phyloP scores from a whole-genome alignment of 2,113 vertebrate species.

The Chitala chitala region DNA sequence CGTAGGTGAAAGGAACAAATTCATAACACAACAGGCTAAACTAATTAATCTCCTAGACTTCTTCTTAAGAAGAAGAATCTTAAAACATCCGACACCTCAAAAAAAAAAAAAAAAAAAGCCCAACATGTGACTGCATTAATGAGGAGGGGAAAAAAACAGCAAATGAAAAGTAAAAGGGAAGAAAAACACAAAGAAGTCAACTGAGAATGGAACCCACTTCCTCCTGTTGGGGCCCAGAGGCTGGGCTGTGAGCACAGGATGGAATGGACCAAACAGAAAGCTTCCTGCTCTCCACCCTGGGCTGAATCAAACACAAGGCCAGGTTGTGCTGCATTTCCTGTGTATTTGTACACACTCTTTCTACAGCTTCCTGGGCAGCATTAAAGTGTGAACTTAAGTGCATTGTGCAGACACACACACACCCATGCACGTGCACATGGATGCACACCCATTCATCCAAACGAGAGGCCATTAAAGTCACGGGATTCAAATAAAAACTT shows the following conservation, averaged over 20 bases:
- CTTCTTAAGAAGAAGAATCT: background rate
- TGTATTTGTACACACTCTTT: background rate
- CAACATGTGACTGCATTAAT: background rate
- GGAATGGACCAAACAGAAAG: background rate
- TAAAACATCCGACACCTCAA: no score
- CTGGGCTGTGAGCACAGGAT: background rate
- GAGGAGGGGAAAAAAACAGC: background rate
- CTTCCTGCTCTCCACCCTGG: background rate
- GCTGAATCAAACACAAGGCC: background rate
- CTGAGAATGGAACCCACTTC: constrained; percentile 7
- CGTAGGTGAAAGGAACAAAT: background rate
- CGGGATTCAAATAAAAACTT: no score
- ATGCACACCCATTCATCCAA: no score
- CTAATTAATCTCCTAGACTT: background rate
- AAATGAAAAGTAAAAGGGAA: background rate
- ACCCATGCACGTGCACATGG: no score
- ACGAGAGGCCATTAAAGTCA: no score
- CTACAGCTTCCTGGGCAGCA: background rate
- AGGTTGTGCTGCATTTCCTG: background rate
- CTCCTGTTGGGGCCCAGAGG: background rate
- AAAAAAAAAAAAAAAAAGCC: no score
- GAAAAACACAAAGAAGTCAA: background rate
- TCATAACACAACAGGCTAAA: background rate
- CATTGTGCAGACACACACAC: background rate
- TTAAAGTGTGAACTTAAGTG: background rate